Evolutionary conservation across 1,140 invertebrate species (phyloP).

Genomic region (Matsumurasca onukii): DNA sequence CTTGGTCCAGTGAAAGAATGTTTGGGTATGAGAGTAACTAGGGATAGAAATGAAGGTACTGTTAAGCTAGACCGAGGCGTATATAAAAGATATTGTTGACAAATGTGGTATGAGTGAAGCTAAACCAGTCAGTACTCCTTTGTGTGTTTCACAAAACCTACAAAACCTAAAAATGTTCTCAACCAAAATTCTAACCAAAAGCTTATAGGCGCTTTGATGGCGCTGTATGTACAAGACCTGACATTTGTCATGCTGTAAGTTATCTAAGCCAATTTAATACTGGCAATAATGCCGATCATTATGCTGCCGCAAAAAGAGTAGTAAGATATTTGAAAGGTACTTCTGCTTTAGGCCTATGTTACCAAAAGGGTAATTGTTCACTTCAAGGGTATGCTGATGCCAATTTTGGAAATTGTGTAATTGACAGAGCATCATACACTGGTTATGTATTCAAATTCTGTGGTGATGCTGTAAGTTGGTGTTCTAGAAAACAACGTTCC

Average conservation of each 20-base stretch:
- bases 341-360: constrained; percentile 5
- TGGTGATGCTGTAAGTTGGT: constrained; percentile 26
- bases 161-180: neutral
- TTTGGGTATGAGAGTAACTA: neutral
- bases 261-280: constrained; percentile 20
- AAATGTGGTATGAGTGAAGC: neutral
- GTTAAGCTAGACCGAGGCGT: neutral
- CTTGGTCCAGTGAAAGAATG: no score
- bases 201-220: neutral
- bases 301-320: constrained; percentile 18
- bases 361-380: constrained; percentile 9
- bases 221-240: neutral
- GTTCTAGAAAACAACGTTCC: constrained; percentile 4
- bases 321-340: constrained; percentile 21
- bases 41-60: neutral
- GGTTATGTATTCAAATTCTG: constrained; percentile 23
- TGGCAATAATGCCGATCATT: neutral
- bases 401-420: constrained; percentile 17
- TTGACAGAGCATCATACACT: constrained; percentile 8
- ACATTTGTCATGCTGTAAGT: no score
- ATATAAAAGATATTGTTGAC: neutral
- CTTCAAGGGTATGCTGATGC: constrained; percentile 22
- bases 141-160: neutral
- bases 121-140: neutral
- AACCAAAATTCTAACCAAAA: neutral